Base-by-base conservation (phyloP, 2,888 invertebrate species). In the Sturmia bella region DNA sequence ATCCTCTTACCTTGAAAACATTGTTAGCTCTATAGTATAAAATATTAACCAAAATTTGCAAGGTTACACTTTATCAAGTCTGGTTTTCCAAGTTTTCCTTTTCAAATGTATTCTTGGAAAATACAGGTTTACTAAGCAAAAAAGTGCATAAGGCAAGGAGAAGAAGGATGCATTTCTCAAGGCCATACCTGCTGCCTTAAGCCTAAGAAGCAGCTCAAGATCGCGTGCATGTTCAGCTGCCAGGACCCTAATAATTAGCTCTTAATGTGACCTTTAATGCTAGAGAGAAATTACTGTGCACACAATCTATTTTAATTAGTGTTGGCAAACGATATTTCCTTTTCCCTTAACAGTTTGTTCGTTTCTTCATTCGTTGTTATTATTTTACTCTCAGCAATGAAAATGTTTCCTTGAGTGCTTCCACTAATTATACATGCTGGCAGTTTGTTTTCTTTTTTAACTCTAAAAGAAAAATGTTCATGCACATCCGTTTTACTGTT, bases 221-320 rank as follows among this genome's bases (percentile, higher is more conserved):
- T 81, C 63, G 63, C 77, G 73, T 81, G 81, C 43, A 32, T 50
- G 63, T 66, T 76, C 61, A 17, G 27, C 32, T 43, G 75, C 64
- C 78, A 82, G 74, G 78, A 32, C 54, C 57, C n/a, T 32, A 7
- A 13, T 75, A 82, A 82, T 78, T 82, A 61, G 45, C 54, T 52
- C 37, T 64, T 69, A 69, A 64, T 63, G 24, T 45, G 43, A 43
- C 72, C 63, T 73, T 68, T 68, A 61, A 61, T 54, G 72, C 32
- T 7, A 19, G 57, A 24, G 1, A 32, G 43, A 32, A 2, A 11
- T 7, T 15, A 41, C n/a, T 57, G 48, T 17, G 4, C 13, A 64
- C 13, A 64, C 48, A 68, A 45, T 39, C 12, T 19, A 32, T 19
- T 39, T 27, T 48, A 76, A 76, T 69, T 69, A 61, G 15, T 54